Percentiles rank a stretch among this genome's conserved stretches.
These are phyloP conservation scores for Rostratula benghalensis DNA, from an alignment of 2,113 vertebrate species.

Conservation along the genomic window DNA sequence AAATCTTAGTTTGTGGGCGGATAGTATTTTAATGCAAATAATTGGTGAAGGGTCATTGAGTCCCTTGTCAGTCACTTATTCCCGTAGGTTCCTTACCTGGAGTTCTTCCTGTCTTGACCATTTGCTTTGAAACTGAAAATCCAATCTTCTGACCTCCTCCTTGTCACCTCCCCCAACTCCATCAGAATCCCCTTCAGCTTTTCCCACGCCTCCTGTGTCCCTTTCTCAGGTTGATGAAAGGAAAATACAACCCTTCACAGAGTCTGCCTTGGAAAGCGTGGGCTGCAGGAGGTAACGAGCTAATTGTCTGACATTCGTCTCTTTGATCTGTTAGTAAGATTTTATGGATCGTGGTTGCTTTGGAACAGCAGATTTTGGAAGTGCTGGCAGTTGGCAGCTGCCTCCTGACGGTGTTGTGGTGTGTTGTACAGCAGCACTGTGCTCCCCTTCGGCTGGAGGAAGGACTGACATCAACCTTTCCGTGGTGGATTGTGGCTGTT, in stretches of 20 bases:
- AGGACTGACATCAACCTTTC: background rate
- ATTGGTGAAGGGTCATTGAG: background rate
- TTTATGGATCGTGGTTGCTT: background rate
- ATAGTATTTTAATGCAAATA: background rate
- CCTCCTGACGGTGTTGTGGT: background rate
- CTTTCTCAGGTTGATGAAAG: background rate
- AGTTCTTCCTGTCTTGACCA: background rate
- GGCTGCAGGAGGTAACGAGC: background rate
- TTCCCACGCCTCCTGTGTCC: background rate
- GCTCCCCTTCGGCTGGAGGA: background rate
- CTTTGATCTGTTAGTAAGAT: background rate
- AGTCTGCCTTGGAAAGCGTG: background rate
- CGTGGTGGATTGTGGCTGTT: background rate
- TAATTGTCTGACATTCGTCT: background rate
- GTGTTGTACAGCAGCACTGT: background rate
- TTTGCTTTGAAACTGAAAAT: background rate
- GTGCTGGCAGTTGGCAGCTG: background rate
- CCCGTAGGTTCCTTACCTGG: background rate
- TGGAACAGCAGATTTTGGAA: background rate
- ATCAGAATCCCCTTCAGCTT: background rate
- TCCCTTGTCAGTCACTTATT: background rate
- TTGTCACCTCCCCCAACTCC: background rate
- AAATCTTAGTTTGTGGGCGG: background rate
- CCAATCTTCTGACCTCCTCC: background rate
- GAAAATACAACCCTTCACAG: accelerated